A percentile compares a stretch with the other conserved stretches of the same genome.
Evolutionary conservation across 2,113 vertebrate genomes (phyloP).

Genomic region (Spilogale gracilis): DNA sequence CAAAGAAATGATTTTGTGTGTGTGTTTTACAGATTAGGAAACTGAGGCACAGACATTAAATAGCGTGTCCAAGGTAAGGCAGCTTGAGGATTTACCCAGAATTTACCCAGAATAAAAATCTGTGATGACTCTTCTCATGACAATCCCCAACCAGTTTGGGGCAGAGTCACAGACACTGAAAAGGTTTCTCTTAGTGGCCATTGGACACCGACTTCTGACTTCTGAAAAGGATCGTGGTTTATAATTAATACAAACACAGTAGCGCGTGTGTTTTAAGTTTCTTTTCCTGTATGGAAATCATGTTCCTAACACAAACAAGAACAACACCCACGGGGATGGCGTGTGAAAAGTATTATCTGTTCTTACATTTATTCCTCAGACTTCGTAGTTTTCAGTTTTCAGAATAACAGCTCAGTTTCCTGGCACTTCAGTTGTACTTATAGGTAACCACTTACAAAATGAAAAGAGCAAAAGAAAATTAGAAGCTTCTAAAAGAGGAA

Average conservation of each 20-base stretch:
- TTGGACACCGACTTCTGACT: not conserved
- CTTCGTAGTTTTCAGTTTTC: conserved; percentile 62
- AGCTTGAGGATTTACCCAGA: not conserved
- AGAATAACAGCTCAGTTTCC: conserved; percentile 58
- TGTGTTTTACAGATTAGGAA: not conserved
- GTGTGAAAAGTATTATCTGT: conserved; percentile 49
- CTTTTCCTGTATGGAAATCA: not conserved
- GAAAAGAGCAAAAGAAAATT: conserved; percentile 75
- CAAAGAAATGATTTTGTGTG: not conserved
- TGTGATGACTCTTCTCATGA: not conserved
- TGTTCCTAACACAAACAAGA: not conserved
- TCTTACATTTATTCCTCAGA: conserved; percentile 72
- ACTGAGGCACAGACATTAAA: not conserved
- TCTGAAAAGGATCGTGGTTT: not conserved
- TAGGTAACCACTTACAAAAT: conserved; percentile 77
- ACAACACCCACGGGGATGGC: not conserved
- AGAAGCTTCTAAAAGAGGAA: conserved; percentile 64
- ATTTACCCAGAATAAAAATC: not conserved
- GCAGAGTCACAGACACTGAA: not conserved
- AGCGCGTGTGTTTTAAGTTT: not conserved
- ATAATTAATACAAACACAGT: conserved; percentile 38
- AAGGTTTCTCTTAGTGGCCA: not conserved
- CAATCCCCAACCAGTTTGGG: not conserved
- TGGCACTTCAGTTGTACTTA: conserved; percentile 70
- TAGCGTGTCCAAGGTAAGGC: not conserved